These are phyloP conservation scores for Xenus cinereus DNA, from an alignment of 2,113 vertebrate genomes.

Conservation along the genomic window DNA sequence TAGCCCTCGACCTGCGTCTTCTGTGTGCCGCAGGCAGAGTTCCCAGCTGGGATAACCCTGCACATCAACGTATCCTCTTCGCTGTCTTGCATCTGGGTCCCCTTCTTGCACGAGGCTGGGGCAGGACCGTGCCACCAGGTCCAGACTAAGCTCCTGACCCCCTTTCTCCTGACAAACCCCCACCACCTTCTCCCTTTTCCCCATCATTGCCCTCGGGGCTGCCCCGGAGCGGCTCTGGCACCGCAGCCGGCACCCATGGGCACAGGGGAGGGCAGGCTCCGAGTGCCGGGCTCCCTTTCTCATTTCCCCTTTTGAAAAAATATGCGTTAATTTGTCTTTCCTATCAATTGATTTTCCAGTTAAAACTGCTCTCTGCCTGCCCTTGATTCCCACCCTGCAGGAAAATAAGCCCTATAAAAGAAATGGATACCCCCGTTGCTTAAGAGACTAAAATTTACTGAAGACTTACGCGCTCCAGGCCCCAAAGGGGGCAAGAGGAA, in stretches of 20 bases:
- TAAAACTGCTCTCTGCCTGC: constrained; percentile 17
- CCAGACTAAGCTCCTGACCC: background rate
- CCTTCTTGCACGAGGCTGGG: background rate
- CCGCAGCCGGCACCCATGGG: background rate
- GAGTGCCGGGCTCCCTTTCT: background rate
- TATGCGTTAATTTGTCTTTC: background rate
- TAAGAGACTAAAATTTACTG: constrained; percentile 36
- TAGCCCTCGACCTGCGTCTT: background rate
- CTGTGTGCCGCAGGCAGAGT: background rate
- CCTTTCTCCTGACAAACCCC: background rate
- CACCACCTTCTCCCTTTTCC: background rate
- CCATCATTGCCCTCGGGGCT: background rate
- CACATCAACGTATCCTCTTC: rapidly evolving
- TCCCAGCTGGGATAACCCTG: background rate
- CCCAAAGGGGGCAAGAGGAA: background rate
- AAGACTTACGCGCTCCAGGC: background rate
- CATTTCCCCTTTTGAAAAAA: background rate
- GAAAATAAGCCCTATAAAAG: background rate
- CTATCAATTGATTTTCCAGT: constrained; percentile 46
- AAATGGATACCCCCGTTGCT: constrained; percentile 14
- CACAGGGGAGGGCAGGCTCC: background rate
- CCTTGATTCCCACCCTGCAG: constrained; percentile 37
- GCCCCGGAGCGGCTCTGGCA: background rate
- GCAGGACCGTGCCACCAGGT: rapidly evolving
- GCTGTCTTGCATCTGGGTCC: background rate